phyloP scores from a whole-genome alignment of 2,888 invertebrate species.

The Hymenopus coronatus region DNA sequence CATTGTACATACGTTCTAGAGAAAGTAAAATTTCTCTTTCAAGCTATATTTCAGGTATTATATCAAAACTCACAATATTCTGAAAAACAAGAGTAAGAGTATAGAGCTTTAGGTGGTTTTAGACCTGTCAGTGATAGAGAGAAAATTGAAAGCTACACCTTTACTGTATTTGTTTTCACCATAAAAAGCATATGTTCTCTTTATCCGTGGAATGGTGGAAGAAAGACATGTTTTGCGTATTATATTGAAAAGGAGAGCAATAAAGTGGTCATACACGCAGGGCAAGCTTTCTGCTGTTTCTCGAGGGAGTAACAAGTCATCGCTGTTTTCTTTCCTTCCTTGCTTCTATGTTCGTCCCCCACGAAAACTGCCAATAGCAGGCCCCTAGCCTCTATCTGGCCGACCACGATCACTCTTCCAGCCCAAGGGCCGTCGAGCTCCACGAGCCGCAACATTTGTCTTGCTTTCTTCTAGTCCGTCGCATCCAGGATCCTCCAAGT shows the following conservation, averaged over 20 bases:
- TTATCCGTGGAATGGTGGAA: neutral
- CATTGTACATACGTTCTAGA: no score
- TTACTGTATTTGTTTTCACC: no score
- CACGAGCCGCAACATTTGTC: slow-evolving; percentile 24
- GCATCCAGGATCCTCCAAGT: neutral
- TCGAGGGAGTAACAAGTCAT: neutral
- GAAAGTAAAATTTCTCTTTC: no score
- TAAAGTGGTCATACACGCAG: neutral
- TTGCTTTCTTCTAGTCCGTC: slow-evolving; percentile 24
- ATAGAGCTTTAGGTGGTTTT: no score
- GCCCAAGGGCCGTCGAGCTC: neutral
- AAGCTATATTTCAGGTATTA: no score
- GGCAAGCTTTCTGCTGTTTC: neutral
- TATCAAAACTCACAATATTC: no score
- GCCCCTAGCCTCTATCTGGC: neutral
- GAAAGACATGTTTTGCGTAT: neutral
- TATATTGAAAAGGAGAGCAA: neutral
- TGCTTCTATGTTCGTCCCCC: neutral
- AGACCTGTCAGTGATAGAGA: no score
- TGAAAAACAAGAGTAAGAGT: no score
- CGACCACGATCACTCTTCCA: slow-evolving; percentile 2
- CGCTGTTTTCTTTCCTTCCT: neutral
- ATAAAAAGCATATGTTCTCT: no score
- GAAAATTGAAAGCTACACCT: no score
- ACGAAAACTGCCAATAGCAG: slow-evolving; percentile 9